Evolutionary conservation across 2,888 invertebrate genomes (phyloP).

Genomic region (Oligia latruncula): DNA sequence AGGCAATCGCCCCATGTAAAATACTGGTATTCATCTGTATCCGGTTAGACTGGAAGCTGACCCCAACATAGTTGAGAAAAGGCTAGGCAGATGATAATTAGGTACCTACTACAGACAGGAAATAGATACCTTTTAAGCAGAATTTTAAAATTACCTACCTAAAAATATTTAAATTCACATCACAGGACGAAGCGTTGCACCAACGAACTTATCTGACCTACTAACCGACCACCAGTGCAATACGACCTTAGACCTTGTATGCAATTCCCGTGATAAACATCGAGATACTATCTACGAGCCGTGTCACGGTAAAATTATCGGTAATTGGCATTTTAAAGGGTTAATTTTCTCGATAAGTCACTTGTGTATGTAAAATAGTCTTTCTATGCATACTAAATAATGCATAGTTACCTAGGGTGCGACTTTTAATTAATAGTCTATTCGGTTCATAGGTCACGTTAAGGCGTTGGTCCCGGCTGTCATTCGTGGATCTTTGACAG

Average conservation of each 20-base stretch:
- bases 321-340: slow-evolving; percentile 23
- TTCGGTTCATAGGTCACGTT: background rate
- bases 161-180: background rate
- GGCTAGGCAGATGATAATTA: background rate
- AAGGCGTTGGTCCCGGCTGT: background rate
- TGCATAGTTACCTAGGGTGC: background rate
- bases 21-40: too few relatives aligned
- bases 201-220: slow-evolving; percentile 14
- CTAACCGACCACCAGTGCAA: slow-evolving; percentile 22
- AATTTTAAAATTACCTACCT: background rate
- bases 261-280: slow-evolving; percentile 47
- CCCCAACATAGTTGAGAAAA: too few relatives aligned
- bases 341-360: slow-evolving; percentile 9
- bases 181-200: slow-evolving; percentile 12
- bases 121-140: background rate
- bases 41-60: too few relatives aligned
- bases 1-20: too few relatives aligned
- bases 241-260: slow-evolving; percentile 36
- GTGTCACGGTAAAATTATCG: slow-evolving; percentile 27
- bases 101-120: background rate
- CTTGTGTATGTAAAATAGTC: slow-evolving; percentile 9
- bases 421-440: background rate
- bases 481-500: background rate
- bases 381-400: background rate
- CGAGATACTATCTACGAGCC: slow-evolving; percentile 30